These are phyloP conservation scores for Acrobeloides nanus DNA, from an alignment of 2,888 invertebrate species.

Conservation along the genomic window DNA sequence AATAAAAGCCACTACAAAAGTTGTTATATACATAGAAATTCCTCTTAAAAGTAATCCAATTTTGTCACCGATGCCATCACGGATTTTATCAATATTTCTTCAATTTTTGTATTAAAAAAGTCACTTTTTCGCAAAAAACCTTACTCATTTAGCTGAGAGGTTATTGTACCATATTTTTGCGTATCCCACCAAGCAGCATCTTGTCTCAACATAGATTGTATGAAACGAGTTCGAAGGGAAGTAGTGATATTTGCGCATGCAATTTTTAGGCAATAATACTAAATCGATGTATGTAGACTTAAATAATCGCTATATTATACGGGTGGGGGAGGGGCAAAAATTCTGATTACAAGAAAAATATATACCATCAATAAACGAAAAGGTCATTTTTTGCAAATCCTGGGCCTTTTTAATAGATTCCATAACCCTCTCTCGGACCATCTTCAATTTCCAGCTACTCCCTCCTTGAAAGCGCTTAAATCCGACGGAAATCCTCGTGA, in stretches of 20 bases:
- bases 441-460: too few relatives aligned
- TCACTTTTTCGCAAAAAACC: neutral
- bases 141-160: slow-evolving; percentile 24
- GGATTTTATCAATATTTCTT: slow-evolving; percentile 18
- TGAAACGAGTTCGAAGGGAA: slow-evolving; percentile 11
- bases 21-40: slow-evolving; percentile 13
- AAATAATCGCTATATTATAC: too few relatives aligned
- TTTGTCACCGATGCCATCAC: slow-evolving; percentile 23
- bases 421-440: too few relatives aligned
- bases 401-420: too few relatives aligned
- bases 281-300: too few relatives aligned
- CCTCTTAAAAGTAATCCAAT: slow-evolving; percentile 16
- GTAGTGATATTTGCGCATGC: slow-evolving; percentile 17
- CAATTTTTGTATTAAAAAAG: slow-evolving; percentile 1
- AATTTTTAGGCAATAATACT: neutral
- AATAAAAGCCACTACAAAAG: slow-evolving; percentile 9
- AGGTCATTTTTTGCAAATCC: too few relatives aligned
- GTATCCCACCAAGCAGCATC: slow-evolving; percentile 18
- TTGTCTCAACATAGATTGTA: slow-evolving; percentile 18
- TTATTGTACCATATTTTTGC: slow-evolving; percentile 24
- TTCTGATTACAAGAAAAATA: too few relatives aligned
- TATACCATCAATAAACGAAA: too few relatives aligned
- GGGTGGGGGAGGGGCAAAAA: too few relatives aligned
- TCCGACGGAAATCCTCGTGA: too few relatives aligned
- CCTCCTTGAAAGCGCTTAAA: too few relatives aligned